Conservation (phyloP, 2,888 invertebrate genomes). For the Apoderus coryli region DNA sequence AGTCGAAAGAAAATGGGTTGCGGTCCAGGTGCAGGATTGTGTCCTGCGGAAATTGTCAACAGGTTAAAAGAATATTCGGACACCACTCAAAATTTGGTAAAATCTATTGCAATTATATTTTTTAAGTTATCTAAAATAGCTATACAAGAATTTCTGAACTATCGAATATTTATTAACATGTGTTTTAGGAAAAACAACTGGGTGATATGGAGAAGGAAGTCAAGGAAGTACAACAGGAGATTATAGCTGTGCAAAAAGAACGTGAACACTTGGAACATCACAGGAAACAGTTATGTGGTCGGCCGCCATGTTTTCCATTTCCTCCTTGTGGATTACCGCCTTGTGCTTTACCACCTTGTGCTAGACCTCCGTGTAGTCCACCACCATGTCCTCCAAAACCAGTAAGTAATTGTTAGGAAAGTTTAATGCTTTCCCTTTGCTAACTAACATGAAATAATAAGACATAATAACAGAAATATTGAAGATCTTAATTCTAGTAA, state of each 20-base stretch:
- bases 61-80: slow-evolving; percentile 32
- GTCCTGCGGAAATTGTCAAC: slow-evolving; percentile 34
- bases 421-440: too few species aligned
- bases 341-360: slow-evolving; percentile 24
- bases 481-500: too few species aligned
- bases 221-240: slow-evolving; percentile 37
- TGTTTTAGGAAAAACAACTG: slow-evolving; percentile 46
- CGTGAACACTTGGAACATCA: slow-evolving; percentile 36
- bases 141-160: too few species aligned
- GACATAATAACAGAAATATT: too few species aligned
- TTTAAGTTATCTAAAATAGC: too few species aligned
- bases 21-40: slow-evolving; percentile 27
- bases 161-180: too few species aligned
- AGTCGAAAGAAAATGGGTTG: slow-evolving; percentile 22
- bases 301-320: slow-evolving; percentile 18
- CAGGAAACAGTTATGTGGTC: slow-evolving; percentile 28
- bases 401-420: too few species aligned
- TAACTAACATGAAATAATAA: too few species aligned
- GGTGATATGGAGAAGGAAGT: slow-evolving; percentile 45
- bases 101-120: too few species aligned
- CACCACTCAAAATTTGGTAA: slow-evolving; percentile 33
- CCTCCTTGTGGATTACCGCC: slow-evolving; percentile 19
- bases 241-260: slow-evolving; percentile 37
- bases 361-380: slow-evolving; percentile 24
- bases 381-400: slow-evolving; percentile 5